Percentiles rank a stretch among this genome's conserved stretches.
Evolutionary conservation across 2,113 vertebrate genomes (phyloP).

Genomic region (Paracanthobrama guichenoti): DNA sequence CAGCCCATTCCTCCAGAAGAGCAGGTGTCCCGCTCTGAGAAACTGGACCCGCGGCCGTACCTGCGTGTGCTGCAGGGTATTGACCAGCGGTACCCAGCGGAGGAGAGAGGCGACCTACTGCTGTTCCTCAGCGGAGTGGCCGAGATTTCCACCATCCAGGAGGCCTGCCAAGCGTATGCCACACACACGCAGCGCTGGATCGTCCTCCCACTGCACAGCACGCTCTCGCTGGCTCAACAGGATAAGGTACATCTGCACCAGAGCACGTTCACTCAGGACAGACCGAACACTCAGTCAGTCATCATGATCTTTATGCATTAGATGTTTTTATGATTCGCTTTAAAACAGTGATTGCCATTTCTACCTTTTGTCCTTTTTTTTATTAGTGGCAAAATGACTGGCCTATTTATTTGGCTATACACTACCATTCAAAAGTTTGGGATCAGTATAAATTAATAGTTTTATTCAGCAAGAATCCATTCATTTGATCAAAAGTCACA

Average conservation of each 20-base stretch:
- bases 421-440: neutral
- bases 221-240: constrained; percentile 86
- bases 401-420: no score
- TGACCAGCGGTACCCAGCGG: constrained; percentile 83
- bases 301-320: neutral
- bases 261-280: neutral
- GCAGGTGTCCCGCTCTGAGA: constrained; percentile 70
- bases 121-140: constrained; percentile 92
- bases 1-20: constrained; percentile 82
- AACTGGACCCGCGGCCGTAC: constrained; percentile 85
- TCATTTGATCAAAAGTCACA: neutral
- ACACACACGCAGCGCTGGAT: constrained; percentile 85
- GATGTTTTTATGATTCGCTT: neutral
- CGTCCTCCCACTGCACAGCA: constrained; percentile 86
- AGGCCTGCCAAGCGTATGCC: constrained; percentile 84
- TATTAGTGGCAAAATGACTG: no score
- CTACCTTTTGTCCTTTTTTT: neutral
- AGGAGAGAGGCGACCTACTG: constrained; percentile 89
- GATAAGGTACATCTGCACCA: constrained; percentile 79
- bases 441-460: neutral
- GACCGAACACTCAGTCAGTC: neutral
- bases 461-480: neutral
- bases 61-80: constrained; percentile 88
- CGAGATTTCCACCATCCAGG: constrained; percentile 83
- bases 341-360: neutral